Evolutionary conservation across 1,140 invertebrate genomes (phyloP).

Genomic region (Eurosta solidaginis): DNA sequence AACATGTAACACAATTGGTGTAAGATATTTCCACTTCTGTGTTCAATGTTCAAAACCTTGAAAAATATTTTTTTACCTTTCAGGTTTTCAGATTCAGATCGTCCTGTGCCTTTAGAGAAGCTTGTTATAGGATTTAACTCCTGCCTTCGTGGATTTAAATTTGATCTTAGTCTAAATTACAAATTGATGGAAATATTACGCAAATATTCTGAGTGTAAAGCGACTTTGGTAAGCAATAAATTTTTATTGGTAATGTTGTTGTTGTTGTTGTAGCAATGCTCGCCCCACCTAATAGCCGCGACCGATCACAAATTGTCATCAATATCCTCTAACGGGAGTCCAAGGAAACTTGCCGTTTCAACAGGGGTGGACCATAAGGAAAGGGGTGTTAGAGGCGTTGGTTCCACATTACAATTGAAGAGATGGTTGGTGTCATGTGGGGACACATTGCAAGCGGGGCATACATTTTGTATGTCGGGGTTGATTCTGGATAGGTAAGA

Average conservation of each 20-base stretch:
- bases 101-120: slow-evolving; percentile 75
- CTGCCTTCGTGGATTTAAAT: slow-evolving; percentile 69
- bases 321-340: too few relatives aligned
- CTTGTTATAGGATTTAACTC: slow-evolving; percentile 71
- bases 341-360: too few relatives aligned
- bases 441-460: too few relatives aligned
- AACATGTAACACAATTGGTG: slow-evolving; percentile 1
- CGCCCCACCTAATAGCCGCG: too few relatives aligned
- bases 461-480: too few relatives aligned
- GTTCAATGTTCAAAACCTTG: not conserved
- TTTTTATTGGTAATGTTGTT: not conserved
- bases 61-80: not conserved
- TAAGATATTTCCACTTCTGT: not conserved
- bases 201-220: slow-evolving; percentile 73
- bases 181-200: slow-evolving; percentile 72
- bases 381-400: too few relatives aligned
- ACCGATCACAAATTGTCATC: too few relatives aligned
- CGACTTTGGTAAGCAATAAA: slow-evolving; percentile 68
- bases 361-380: too few relatives aligned
- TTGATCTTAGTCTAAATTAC: slow-evolving; percentile 78
- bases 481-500: too few relatives aligned
- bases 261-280: too few relatives aligned
- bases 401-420: too few relatives aligned
- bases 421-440: too few relatives aligned
- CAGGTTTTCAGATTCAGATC: slow-evolving; percentile 65